A percentile compares a stretch with the other conserved stretches of the same genome.
phyloP scores from a whole-genome alignment of 2,113 vertebrate genomes.

The Burhinus bistriatus region DNA sequence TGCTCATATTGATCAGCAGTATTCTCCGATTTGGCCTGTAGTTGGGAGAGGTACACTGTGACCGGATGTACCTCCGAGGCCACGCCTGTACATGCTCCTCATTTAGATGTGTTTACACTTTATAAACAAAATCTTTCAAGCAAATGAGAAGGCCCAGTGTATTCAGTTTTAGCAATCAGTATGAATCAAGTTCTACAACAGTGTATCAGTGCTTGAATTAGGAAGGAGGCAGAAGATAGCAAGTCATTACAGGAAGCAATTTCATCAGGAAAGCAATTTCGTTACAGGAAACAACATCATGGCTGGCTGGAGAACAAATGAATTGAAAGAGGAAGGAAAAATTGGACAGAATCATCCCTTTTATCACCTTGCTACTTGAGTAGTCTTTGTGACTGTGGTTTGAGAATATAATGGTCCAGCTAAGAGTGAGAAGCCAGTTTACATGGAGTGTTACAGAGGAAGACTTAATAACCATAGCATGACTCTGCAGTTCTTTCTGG shows the following conservation, averaged over 20 bases:
- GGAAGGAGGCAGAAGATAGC: background rate
- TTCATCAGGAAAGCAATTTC: background rate
- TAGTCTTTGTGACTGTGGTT: background rate
- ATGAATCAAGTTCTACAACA: background rate
- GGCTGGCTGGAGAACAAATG: background rate
- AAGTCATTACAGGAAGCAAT: background rate
- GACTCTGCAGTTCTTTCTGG: background rate
- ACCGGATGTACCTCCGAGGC: background rate
- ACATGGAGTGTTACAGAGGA: background rate
- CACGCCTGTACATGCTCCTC: background rate
- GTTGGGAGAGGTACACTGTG: background rate
- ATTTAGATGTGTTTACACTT: background rate
- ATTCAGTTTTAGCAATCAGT: background rate
- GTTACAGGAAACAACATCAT: background rate
- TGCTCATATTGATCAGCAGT: background rate
- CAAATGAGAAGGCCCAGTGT: background rate
- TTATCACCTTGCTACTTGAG: background rate
- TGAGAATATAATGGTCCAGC: background rate
- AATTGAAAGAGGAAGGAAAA: background rate
- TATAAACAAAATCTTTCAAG: background rate
- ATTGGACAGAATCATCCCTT: background rate
- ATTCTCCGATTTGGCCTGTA: background rate
- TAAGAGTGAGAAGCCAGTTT: background rate
- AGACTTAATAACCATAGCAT: background rate
- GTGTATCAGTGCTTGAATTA: background rate